Evolutionary conservation across 2,888 invertebrate genomes (phyloP).

Genomic region (Phorcus lineatus): DNA sequence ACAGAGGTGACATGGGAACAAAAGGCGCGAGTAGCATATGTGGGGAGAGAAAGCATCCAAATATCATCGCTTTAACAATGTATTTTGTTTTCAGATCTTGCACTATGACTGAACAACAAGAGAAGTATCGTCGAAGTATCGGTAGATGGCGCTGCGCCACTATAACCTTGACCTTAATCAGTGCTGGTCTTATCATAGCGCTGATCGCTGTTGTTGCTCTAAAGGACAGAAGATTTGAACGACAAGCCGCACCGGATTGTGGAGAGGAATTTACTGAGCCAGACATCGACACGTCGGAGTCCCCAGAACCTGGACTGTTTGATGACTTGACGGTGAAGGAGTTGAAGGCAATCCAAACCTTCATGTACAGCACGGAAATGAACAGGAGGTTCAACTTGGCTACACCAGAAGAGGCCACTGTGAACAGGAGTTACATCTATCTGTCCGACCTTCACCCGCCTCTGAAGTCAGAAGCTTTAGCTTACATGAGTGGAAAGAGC

Average conservation of each 20-base stretch:
- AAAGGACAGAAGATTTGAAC: constrained; percentile 23
- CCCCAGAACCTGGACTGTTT: constrained; percentile 40
- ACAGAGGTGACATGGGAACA: no score
- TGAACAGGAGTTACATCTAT: constrained; percentile 39
- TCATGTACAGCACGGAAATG: constrained; percentile 17
- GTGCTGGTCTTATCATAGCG: constrained; percentile 37
- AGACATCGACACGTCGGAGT: constrained; percentile 33
- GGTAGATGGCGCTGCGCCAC: constrained; percentile 38
- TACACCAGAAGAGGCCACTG: constrained; percentile 12
- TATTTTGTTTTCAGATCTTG: background rate
- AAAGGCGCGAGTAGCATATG: no score
- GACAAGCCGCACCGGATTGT: background rate
- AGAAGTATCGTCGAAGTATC: constrained; percentile 33
- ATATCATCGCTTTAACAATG: no score
- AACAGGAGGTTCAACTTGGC: constrained; percentile 38
- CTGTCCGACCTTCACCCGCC: constrained; percentile 45
- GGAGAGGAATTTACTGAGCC: constrained; percentile 14
- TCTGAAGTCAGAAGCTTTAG: constrained; percentile 42
- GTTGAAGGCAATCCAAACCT: constrained; percentile 32
- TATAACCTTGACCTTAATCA: constrained; percentile 40
- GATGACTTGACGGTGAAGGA: constrained; percentile 43
- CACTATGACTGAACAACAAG: constrained; percentile 13
- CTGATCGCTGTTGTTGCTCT: constrained; percentile 30
- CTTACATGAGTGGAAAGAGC: constrained; percentile 39
- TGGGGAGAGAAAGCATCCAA: no score